phyloP scores from a whole-genome alignment of 2,888 invertebrate genomes.

The Andrena hattorfiana region DNA sequence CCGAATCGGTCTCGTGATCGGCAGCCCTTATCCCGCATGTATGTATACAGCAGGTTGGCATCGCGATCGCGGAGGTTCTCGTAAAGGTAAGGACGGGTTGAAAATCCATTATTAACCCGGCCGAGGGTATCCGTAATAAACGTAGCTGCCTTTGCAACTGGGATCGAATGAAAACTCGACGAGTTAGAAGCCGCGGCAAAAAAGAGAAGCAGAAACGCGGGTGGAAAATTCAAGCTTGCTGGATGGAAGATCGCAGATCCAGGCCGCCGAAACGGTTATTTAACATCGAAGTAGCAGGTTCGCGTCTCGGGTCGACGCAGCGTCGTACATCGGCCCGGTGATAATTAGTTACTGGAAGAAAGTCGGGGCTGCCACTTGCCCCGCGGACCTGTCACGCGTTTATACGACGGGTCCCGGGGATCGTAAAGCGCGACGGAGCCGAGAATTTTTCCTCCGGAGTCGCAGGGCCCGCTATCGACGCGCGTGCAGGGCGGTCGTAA shows the following conservation, averaged over 20 bases:
- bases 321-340: constrained; percentile 28
- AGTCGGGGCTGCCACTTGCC: neutral
- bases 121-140: constrained; percentile 73
- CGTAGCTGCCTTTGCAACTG: constrained; percentile 25
- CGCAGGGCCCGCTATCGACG: constrained; percentile 74
- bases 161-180: constrained; percentile 15
- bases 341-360: constrained; percentile 56
- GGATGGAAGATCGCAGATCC: neutral
- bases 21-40: constrained; percentile 77
- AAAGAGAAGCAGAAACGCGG: neutral
- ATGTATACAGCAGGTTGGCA: constrained; percentile 79
- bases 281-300: neutral
- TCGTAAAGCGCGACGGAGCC: constrained; percentile 75
- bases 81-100: constrained; percentile 81
- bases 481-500: constrained; percentile 76
- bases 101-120: constrained; percentile 82
- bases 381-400: constrained; percentile 55
- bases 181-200: neutral
- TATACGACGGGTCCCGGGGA: constrained; percentile 71
- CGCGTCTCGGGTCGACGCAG: constrained; percentile 13
- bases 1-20: constrained; percentile 65
- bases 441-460: constrained; percentile 72
- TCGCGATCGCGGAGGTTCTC: constrained; percentile 75
- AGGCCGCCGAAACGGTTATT: neutral
- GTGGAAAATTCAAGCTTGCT: neutral